phyloP scores from a whole-genome alignment of 2,888 invertebrate species.

The Ethmia dodecea region DNA sequence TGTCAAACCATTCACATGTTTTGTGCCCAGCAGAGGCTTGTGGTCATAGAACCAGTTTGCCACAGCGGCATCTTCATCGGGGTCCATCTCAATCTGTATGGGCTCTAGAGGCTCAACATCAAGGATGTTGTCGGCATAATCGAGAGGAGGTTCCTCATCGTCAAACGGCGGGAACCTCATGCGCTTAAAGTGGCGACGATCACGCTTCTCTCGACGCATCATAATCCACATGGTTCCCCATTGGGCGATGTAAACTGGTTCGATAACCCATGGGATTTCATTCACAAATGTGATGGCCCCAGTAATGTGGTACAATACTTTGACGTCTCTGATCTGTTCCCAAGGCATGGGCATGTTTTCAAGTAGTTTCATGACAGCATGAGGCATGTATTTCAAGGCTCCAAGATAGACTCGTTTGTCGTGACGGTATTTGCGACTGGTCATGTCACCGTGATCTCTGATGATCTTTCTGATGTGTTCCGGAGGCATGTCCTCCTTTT shows the following conservation, averaged over 20 bases:
- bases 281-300: conserved; percentile 99
- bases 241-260: conserved; percentile 99
- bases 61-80: conserved; percentile 94
- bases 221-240: conserved; percentile 99
- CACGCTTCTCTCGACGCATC: conserved; percentile 99
- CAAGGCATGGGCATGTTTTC: conserved; percentile 99
- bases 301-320: conserved; percentile 98
- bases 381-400: conserved; percentile 99
- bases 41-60: conserved; percentile 99
- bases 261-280: conserved; percentile 99
- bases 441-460: conserved; percentile 99
- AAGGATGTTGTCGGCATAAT: conserved; percentile 99
- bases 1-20: conserved; percentile 97
- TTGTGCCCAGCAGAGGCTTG: conserved; percentile 95
- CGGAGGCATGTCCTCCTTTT: conserved; percentile 99
- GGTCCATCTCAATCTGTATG: conserved; percentile 98
- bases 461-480: conserved; percentile 99
- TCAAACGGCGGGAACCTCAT: conserved; percentile 99
- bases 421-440: conserved; percentile 98
- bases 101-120: conserved; percentile 99
- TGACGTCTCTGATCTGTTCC: conserved; percentile 99
- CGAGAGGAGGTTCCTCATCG: conserved; percentile 99
- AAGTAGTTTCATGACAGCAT: conserved; percentile 98
- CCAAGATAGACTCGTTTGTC: conserved; percentile 99
- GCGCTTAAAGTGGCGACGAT: conserved; percentile 98